Conservation (phyloP, 2,888 invertebrate species). For the Acleris laterana region DNA sequence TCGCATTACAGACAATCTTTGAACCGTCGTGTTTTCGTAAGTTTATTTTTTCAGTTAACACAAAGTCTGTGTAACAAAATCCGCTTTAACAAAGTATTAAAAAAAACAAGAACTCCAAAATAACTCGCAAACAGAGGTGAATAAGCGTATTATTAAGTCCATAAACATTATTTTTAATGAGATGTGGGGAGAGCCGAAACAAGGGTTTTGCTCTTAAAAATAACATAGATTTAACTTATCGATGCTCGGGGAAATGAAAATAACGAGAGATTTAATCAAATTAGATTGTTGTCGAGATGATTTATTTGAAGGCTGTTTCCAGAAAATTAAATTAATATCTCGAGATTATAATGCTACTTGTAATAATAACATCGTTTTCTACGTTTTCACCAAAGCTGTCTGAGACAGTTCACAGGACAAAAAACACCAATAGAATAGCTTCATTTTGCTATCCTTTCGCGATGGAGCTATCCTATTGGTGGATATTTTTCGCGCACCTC, state of each 20-base stretch:
- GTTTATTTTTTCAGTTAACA: too few relatives aligned
- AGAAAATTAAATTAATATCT: neutral
- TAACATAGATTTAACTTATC: slow-evolving; percentile 25
- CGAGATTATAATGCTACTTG: too few relatives aligned
- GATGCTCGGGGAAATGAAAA: slow-evolving; percentile 12
- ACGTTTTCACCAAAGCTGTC: too few relatives aligned
- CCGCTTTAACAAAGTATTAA: neutral
- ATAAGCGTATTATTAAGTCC: slow-evolving; percentile 17
- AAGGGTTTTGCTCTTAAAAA: slow-evolving; percentile 24
- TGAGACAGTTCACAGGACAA: too few relatives aligned
- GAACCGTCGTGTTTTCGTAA: too few relatives aligned
- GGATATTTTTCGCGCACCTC: too few relatives aligned
- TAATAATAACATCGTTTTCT: too few relatives aligned
- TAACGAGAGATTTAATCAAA: slow-evolving; percentile 9
- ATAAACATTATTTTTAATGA: slow-evolving; percentile 28
- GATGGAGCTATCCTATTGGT: too few relatives aligned
- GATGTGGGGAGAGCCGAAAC: slow-evolving; percentile 20
- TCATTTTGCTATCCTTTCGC: too few relatives aligned
- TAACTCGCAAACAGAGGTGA: slow-evolving; percentile 7
- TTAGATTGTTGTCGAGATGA: neutral
- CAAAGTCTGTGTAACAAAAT: neutral
- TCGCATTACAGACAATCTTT: too few relatives aligned
- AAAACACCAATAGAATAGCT: too few relatives aligned
- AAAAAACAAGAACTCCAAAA: neutral
- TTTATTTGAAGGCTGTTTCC: slow-evolving; percentile 2